Evolutionary conservation across 2,888 invertebrate genomes (phyloP).

Genomic region (Pachydiplax longipennis): DNA sequence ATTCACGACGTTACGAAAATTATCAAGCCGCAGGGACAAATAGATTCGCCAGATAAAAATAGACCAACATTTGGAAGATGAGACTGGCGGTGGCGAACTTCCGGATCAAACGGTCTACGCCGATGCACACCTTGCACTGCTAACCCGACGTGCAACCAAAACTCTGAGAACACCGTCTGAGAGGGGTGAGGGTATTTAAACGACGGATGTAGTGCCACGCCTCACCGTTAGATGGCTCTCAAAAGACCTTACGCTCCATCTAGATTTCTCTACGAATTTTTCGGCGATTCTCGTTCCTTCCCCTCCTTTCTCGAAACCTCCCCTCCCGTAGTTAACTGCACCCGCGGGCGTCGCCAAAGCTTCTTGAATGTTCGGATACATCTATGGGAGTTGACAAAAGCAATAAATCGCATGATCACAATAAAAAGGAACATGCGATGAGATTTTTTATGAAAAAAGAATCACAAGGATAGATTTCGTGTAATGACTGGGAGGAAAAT

Average conservation of each 20-base stretch:
- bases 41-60: not conserved
- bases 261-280: not conserved
- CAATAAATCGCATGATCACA: not conserved
- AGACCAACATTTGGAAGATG: not conserved
- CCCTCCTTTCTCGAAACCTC: not conserved
- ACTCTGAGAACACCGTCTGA: not conserved
- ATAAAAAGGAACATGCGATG: not conserved
- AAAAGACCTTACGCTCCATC: not conserved
- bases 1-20: not conserved
- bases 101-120: not conserved
- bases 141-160: not conserved
- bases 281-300: not conserved
- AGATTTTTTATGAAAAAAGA: too few relatives aligned
- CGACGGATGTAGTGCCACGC: not conserved
- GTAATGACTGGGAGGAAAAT: too few relatives aligned
- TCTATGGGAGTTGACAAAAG: not conserved
- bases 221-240: too few relatives aligned
- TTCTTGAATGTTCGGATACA: not conserved
- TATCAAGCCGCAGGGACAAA: not conserved
- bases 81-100: not conserved
- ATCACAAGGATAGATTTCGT: too few relatives aligned
- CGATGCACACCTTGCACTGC: not conserved
- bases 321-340: not conserved
- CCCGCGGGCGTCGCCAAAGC: not conserved
- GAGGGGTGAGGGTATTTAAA: not conserved